A percentile compares a stretch with the other conserved stretches of the same genome.
These are phyloP conservation scores for Lasioglossum leucozonium DNA, from an alignment of 2,888 invertebrate species.

Conservation along the genomic window DNA sequence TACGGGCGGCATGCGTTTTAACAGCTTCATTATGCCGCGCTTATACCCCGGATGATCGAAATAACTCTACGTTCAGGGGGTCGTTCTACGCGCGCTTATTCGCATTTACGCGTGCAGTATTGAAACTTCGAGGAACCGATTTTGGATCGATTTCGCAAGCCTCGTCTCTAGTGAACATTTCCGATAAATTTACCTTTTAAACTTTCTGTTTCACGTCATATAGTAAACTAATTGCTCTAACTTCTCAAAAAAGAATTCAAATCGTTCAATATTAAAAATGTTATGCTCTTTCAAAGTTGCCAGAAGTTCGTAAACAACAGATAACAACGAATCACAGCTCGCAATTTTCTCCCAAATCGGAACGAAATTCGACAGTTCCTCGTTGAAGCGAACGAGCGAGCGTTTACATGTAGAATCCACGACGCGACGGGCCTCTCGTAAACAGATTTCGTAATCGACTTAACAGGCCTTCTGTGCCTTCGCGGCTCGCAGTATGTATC, in stretches of 20 bases:
- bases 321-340: no score
- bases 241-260: background rate
- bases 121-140: conserved; percentile 11
- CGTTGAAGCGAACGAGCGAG: background rate
- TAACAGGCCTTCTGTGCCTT: conserved; percentile 47
- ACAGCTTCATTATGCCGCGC: conserved; percentile 30
- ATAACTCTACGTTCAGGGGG: conserved; percentile 20
- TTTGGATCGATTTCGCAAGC: background rate
- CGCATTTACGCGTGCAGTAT: background rate
- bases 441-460: conserved; percentile 59
- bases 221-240: no score
- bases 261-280: background rate
- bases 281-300: background rate
- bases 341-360: background rate
- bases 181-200: no score
- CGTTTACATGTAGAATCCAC: background rate
- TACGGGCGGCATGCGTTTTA: conserved; percentile 22
- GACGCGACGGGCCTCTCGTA: conserved; percentile 7
- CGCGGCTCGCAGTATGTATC: conserved; percentile 46
- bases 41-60: conserved; percentile 37
- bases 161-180: background rate
- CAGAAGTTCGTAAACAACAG: background rate
- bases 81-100: background rate
- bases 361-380: background rate
- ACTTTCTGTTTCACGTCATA: no score